These are phyloP conservation scores for Crotalus horridus DNA, from an alignment of 2,113 vertebrate species.

Conservation along the genomic window DNA sequence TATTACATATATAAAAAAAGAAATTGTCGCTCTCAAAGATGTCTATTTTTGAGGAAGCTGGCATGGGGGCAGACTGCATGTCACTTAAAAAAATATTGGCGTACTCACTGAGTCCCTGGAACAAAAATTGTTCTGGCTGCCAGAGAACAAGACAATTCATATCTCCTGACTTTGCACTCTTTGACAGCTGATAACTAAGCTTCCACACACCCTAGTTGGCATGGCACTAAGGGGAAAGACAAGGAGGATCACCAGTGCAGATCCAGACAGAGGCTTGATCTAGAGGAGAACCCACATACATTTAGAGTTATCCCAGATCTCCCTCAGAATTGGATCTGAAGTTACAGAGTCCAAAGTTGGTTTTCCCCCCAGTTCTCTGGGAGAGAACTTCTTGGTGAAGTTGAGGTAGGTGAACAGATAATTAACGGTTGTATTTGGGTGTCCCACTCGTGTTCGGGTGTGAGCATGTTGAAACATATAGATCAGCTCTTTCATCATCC, in stretches of 20 bases:
- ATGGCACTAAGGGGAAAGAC: fast-evolving
- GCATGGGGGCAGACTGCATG: not conserved
- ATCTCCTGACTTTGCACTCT: not conserved
- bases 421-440: too few relatives aligned
- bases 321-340: not conserved
- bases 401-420: too few relatives aligned
- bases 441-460: too few relatives aligned
- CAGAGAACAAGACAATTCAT: not conserved
- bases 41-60: not conserved
- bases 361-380: not conserved
- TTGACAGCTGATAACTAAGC: not conserved
- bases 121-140: not conserved
- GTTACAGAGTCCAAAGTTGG: not conserved
- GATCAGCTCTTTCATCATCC: too few relatives aligned
- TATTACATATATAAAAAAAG: too few relatives aligned
- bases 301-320: not conserved
- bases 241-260: not conserved
- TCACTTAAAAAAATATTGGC: fast-evolving
- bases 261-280: not conserved
- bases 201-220: not conserved
- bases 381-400: too few relatives aligned
- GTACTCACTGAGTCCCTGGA: not conserved
- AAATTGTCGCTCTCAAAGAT: not conserved
- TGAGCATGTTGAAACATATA: too few relatives aligned
- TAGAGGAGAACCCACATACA: not conserved